Conservation (phyloP, 2,888 invertebrate genomes). For the Adineta ricciae region DNA sequence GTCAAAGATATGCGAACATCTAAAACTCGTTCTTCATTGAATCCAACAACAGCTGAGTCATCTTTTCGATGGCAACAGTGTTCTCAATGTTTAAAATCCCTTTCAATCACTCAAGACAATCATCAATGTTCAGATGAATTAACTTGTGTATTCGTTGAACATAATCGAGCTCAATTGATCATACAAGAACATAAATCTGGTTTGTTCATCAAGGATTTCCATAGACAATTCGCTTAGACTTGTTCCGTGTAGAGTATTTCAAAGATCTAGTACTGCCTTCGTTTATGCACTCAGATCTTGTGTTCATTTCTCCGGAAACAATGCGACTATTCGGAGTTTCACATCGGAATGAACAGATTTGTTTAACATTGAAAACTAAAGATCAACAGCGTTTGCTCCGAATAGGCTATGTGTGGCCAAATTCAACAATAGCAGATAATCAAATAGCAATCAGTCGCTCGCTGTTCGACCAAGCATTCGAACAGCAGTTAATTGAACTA, state of each 20-base stretch:
- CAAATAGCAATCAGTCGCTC: not conserved
- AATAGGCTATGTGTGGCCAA: not conserved
- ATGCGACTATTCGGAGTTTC: not conserved
- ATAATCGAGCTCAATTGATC: not conserved
- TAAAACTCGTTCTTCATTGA: not conserved
- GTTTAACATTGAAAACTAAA: not conserved
- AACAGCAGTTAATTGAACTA: not conserved
- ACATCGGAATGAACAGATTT: not conserved
- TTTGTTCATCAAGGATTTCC: not conserved
- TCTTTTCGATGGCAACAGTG: not conserved
- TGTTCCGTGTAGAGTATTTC: not conserved
- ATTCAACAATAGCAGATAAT: not conserved
- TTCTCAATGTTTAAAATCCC: not conserved
- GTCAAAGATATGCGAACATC: not conserved
- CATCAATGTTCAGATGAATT: not conserved
- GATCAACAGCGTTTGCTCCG: not conserved
- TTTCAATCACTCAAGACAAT: not conserved
- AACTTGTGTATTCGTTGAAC: not conserved
- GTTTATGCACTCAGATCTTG: not conserved
- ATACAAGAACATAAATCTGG: not conserved
- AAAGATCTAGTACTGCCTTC: not conserved
- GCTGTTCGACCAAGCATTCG: not conserved
- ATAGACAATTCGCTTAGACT: not conserved
- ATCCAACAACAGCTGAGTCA: not conserved
- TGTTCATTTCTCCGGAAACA: not conserved